A percentile compares a stretch with the other conserved stretches of the same genome.
Conservation (phyloP, 2,888 invertebrate genomes). For the Ochropleura plecta region DNA sequence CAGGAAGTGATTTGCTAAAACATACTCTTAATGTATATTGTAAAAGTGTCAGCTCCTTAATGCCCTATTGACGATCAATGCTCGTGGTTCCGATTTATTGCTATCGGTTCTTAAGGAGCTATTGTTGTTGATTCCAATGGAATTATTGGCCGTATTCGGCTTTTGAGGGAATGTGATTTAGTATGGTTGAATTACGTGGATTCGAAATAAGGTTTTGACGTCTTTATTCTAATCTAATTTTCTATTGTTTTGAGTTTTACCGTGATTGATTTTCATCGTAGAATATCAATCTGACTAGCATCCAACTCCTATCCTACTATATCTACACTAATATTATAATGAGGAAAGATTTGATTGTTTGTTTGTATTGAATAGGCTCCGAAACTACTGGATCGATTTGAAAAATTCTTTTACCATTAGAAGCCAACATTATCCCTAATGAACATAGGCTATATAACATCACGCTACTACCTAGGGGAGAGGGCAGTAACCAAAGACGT, state of each 20-base stretch:
- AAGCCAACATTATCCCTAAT: no score
- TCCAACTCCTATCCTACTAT: background rate
- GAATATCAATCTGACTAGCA: background rate
- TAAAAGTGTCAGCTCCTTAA: slow-evolving; percentile 86
- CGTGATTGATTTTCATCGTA: background rate
- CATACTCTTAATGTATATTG: slow-evolving; percentile 89
- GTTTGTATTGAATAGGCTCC: no score
- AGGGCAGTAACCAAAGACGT: no score
- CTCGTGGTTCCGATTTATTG: slow-evolving; percentile 85
- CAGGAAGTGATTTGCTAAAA: slow-evolving; percentile 90
- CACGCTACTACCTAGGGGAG: no score
- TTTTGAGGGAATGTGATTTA: slow-evolving; percentile 75
- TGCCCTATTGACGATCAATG: slow-evolving; percentile 87
- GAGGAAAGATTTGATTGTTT: no score
- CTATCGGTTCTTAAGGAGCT: slow-evolving; percentile 83
- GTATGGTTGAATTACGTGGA: slow-evolving; percentile 74
- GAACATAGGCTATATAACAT: no score
- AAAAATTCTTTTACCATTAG: no score
- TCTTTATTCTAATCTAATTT: slow-evolving; percentile 31
- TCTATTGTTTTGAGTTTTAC: no score
- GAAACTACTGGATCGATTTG: no score
- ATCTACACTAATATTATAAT: background rate
- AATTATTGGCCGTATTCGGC: slow-evolving; percentile 82
- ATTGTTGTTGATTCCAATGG: slow-evolving; percentile 84
- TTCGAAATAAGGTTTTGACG: slow-evolving; percentile 51